These are phyloP conservation scores for Etheostoma spectabile DNA, from an alignment of 2,113 vertebrate genomes.

Conservation along the genomic window DNA sequence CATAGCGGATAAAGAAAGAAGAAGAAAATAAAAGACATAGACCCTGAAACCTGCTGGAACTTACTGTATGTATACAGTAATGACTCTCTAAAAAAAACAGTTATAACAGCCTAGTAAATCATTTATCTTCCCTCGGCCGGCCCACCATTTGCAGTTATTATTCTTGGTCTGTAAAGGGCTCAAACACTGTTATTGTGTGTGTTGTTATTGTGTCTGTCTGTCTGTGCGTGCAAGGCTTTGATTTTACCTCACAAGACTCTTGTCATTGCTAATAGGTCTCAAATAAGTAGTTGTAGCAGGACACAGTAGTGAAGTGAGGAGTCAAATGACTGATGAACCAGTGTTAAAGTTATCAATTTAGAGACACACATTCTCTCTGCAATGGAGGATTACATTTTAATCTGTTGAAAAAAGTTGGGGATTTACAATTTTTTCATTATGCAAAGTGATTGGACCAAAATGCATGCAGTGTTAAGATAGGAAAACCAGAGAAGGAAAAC, in stretches of 20 bases:
- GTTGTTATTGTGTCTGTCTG: background rate
- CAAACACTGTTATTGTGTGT: background rate
- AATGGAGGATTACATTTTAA: constrained; percentile 19
- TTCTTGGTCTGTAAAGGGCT: constrained; percentile 12
- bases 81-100: background rate
- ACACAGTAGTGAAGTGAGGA: background rate
- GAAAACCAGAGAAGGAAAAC: background rate
- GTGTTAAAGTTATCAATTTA: constrained; percentile 4
- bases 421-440: background rate
- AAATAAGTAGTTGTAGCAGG: constrained; percentile 1
- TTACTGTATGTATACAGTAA: background rate
- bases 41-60: background rate
- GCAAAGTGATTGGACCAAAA: background rate
- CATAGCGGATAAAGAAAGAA: background rate
- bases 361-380: background rate
- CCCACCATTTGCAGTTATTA: background rate
- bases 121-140: constrained; percentile 16
- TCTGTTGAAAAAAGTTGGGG: background rate
- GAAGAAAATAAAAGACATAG: background rate
- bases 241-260: constrained; percentile 17
- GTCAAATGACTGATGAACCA: background rate
- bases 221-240: background rate
- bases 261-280: constrained; percentile 5
- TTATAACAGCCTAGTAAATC: constrained; percentile 14
- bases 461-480: background rate